These are phyloP conservation scores for Galleria mellonella DNA, from an alignment of 1,140 invertebrate genomes.

Conservation along the genomic window DNA sequence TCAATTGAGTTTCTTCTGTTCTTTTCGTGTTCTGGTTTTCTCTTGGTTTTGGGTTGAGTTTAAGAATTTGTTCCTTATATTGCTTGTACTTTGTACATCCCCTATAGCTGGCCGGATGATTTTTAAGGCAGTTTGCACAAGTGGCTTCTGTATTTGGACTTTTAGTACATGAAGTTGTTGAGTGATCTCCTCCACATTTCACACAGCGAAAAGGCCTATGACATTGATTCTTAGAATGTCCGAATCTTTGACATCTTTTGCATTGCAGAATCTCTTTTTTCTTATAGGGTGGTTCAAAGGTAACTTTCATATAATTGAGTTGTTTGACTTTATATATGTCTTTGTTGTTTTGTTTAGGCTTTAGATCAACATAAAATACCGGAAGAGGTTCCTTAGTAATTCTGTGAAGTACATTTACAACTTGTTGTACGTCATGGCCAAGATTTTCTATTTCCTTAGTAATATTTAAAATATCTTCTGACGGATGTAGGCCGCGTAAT, in stretches of 20 bases:
- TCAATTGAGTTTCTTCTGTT: neutral
- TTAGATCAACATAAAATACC: no score
- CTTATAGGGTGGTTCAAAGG: no score
- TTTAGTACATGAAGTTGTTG: conserved; percentile 12
- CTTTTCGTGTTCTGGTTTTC: neutral
- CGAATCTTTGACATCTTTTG: conserved; percentile 21
- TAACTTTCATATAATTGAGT: conserved; percentile 29
- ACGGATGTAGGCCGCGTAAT: no score
- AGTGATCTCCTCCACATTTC: conserved; percentile 20
- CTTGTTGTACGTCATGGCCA: no score
- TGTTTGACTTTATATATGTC: conserved; percentile 20
- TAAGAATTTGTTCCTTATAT: conserved; percentile 12
- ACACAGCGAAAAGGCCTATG: conserved; percentile 20
- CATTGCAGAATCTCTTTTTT: conserved; percentile 24
- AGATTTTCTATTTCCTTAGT: no score
- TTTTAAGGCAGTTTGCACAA: conserved; percentile 10
- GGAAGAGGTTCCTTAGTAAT: no score
- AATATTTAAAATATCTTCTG: no score
- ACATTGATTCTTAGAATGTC: conserved; percentile 27
- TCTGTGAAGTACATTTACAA: no score
- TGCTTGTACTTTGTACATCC: conserved; percentile 16
- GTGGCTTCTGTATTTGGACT: conserved; percentile 8
- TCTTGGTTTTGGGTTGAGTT: neutral
- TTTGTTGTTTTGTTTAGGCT: conserved; percentile 13
- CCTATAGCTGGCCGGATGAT: conserved; percentile 19